These are phyloP conservation scores for Semnopithecus entellus DNA, from an alignment of 2,113 vertebrate species.

Conservation along the genomic window DNA sequence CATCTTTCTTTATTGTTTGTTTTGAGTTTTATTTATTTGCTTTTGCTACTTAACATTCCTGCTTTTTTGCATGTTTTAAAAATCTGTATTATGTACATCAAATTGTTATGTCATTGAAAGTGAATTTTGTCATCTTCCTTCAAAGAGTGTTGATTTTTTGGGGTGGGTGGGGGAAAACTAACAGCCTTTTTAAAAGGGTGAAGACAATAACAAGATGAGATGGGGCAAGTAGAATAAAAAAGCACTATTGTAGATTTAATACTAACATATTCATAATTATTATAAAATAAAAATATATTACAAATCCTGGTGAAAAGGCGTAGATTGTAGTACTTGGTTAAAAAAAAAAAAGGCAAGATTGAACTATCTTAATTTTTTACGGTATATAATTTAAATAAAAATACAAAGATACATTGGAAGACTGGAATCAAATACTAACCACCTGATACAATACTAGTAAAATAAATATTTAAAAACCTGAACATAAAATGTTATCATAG, in stretches of 20 bases:
- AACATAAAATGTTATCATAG: neutral
- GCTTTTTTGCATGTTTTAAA: neutral
- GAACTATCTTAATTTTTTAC: neutral
- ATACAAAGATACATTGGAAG: neutral
- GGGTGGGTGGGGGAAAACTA: neutral
- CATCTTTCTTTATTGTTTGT: neutral
- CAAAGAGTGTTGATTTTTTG: neutral
- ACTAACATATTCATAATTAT: neutral
- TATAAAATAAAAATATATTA: neutral
- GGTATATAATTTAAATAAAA: neutral
- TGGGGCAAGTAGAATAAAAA: neutral
- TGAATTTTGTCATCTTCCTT: neutral
- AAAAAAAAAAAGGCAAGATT: neutral
- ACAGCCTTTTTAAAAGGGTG: neutral
- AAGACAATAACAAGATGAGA: neutral
- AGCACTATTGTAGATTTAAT: neutral
- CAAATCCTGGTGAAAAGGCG: neutral
- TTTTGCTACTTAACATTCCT: neutral
- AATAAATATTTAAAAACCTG: neutral
- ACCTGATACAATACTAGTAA: neutral
- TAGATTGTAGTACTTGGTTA: neutral
- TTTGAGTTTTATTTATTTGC: neutral
- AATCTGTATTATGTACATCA: neutral
- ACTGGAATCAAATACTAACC: neutral
- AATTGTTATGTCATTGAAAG: neutral